Conservation (phyloP, 2,797 vertebrate genomes). For the Decapterus maruadsi region DNA sequence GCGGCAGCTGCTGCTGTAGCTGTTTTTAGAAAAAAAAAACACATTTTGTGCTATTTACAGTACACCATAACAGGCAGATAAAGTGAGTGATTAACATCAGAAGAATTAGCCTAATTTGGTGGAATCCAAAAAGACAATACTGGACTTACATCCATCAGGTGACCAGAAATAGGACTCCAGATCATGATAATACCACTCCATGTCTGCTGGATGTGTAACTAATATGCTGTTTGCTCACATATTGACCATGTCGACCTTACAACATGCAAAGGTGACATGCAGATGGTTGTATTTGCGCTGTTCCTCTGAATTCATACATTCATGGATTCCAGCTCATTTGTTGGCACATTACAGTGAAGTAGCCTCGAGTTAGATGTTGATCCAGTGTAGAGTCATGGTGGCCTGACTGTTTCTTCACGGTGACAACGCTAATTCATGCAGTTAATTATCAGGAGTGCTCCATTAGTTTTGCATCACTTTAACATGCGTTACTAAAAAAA, state of each 20-base stretch:
- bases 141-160: neutral
- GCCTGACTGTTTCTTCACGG: neutral
- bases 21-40: conserved; percentile 20
- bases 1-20: conserved; percentile 22
- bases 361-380: neutral
- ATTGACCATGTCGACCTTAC: neutral
- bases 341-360: neutral
- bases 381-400: neutral
- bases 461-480: neutral
- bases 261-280: neutral
- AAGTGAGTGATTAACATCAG: neutral
- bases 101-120: neutral
- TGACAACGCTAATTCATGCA: neutral
- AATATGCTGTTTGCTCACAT: neutral
- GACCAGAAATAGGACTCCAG: neutral
- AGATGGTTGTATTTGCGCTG: neutral
- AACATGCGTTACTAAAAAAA: neutral
- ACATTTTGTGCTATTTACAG: neutral
- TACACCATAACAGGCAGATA: conserved; percentile 8
- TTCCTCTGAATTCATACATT: neutral
- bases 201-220: neutral
- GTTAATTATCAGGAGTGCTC: neutral
- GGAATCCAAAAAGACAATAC: neutral
- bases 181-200: neutral
- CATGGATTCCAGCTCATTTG: neutral